phyloP scores from a whole-genome alignment of 2,113 vertebrate species.

The Arizona elegans region DNA sequence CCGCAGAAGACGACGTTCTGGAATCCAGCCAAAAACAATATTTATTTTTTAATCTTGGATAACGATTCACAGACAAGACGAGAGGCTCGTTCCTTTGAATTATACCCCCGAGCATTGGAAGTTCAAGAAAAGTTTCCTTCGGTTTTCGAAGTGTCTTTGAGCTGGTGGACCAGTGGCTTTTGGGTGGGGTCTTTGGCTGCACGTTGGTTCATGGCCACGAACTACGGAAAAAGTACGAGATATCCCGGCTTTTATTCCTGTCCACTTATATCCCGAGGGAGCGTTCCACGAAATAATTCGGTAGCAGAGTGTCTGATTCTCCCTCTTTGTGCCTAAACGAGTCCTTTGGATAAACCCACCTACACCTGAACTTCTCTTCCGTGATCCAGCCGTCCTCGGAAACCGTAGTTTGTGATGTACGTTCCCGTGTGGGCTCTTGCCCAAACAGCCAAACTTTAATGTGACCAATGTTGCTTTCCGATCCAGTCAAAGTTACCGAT shows the following conservation, averaged over 20 bases:
- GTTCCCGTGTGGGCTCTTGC: constrained; percentile 21
- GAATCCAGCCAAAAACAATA: background rate
- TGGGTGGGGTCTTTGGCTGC: background rate
- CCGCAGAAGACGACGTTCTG: background rate
- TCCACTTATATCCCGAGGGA: background rate
- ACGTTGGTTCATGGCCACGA: background rate
- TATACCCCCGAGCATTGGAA: no score
- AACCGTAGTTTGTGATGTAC: constrained; percentile 50
- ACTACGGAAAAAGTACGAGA: background rate
- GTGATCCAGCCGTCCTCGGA: background rate
- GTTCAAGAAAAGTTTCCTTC: background rate
- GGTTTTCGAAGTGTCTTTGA: background rate
- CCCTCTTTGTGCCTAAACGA: background rate
- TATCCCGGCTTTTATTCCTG: background rate
- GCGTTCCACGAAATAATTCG: background rate
- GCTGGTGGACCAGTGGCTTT: background rate
- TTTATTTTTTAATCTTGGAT: background rate
- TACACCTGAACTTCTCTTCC: fast-evolving
- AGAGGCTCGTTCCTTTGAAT: background rate
- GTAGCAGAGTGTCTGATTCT: background rate
- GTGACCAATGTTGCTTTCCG: constrained; percentile 52
- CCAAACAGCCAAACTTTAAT: constrained; percentile 48
- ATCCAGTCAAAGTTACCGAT: constrained; percentile 33
- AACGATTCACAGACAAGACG: background rate
- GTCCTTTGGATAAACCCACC: background rate